Conservation (phyloP, 2,888 invertebrate genomes). For the Tridacna crocea region DNA sequence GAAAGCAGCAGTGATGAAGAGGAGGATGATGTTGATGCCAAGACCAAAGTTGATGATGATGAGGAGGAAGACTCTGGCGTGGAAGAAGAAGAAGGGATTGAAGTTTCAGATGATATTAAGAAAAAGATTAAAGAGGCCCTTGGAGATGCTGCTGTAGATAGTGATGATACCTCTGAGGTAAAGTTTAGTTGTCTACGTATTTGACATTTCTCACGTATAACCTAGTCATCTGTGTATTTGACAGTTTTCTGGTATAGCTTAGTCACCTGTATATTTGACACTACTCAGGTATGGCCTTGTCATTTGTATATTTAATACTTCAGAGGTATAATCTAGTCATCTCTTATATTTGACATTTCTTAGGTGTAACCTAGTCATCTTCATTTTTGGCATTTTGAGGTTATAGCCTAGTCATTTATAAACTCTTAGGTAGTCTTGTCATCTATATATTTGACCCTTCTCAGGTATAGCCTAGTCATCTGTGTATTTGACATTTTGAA, state of each 20-base stretch:
- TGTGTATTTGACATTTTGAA: too few species aligned
- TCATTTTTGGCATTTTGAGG: too few species aligned
- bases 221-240: not conserved
- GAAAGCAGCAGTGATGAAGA: constrained; percentile 29
- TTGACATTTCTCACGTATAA: not conserved
- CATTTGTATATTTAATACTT: too few species aligned
- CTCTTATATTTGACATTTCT: too few species aligned
- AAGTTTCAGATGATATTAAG: constrained; percentile 89
- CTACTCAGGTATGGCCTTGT: too few species aligned
- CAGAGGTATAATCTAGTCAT: too few species aligned
- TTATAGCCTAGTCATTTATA: too few species aligned
- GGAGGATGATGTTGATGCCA: not conserved
- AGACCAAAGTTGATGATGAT: constrained; percentile 60
- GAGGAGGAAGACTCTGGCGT: constrained; percentile 85
- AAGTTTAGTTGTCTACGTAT: not conserved
- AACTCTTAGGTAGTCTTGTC: too few species aligned
- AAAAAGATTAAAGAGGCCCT: constrained; percentile 90
- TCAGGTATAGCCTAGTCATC: too few species aligned
- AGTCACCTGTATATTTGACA: too few species aligned
- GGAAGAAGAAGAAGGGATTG: constrained; percentile 59
- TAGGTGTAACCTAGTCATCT: too few species aligned
- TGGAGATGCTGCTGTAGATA: constrained; percentile 85
- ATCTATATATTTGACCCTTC: too few species aligned
- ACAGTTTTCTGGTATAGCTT: not conserved
- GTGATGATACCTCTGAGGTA: constrained; percentile 84